Conservation (phyloP, 2,113 vertebrate genomes). For the Corythoichthys haematopterus region DNA sequence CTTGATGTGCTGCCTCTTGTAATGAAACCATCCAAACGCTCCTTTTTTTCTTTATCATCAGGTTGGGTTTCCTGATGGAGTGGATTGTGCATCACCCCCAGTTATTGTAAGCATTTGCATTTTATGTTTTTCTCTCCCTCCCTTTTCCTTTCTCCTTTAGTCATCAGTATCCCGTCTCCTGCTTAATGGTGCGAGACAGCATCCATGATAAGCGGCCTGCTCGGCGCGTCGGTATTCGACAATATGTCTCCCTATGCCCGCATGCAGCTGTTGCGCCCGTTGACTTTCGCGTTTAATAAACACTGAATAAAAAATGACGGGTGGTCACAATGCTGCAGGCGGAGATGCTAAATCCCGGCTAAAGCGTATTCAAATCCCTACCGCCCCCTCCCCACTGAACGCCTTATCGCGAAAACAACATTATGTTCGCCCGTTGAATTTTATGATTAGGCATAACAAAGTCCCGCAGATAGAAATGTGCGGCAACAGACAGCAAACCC, state of each 20-base stretch:
- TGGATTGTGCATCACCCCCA: constrained; percentile 23
- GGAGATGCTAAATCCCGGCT: constrained; percentile 55
- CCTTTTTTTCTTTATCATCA: constrained; percentile 6
- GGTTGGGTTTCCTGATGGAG: constrained; percentile 29
- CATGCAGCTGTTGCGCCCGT: constrained; percentile 32
- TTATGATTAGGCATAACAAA: constrained; percentile 63
- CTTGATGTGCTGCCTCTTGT: constrained; percentile 20
- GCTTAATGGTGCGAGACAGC: constrained; percentile 57
- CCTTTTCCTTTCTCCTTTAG: constrained; percentile 9
- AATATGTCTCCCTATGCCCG: constrained; percentile 42
- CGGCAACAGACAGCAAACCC: constrained; percentile 54
- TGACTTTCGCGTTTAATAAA: constrained; percentile 61
- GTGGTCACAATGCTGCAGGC: constrained; percentile 40
- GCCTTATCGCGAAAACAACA: constrained; percentile 52
- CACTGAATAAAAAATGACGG: constrained; percentile 52
- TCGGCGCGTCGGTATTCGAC: constrained; percentile 41
- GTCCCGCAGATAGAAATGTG: constrained; percentile 43
- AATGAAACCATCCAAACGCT: constrained; percentile 38
- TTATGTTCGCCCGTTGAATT: constrained; percentile 67
- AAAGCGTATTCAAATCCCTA: constrained; percentile 52
- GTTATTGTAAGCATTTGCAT: constrained; percentile 51
- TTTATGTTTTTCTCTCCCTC: constrained; percentile 30
- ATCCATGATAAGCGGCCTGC: constrained; percentile 51
- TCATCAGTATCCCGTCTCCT: constrained; percentile 52
- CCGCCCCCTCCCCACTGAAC: constrained; percentile 14